Evolutionary conservation across 2,797 vertebrate species (phyloP).

Genomic region (Thalassophryne amazonica): DNA sequence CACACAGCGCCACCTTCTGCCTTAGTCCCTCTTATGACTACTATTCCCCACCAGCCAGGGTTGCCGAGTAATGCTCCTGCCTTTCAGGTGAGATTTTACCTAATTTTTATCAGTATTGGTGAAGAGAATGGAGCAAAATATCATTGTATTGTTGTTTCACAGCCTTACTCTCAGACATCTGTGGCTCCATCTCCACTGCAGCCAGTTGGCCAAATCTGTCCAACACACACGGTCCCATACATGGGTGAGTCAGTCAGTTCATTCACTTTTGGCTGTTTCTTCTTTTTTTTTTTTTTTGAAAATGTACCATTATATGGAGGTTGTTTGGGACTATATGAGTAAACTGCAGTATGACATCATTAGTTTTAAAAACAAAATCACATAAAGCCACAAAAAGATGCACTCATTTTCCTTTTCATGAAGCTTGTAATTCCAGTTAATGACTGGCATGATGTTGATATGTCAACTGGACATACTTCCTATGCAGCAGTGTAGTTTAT

Average conservation of each 20-base stretch:
- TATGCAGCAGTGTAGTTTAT: too few species aligned
- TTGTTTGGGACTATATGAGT: too few species aligned
- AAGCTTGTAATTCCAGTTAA: too few species aligned
- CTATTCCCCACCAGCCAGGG: constrained; percentile 73
- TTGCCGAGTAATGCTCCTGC: constrained; percentile 77
- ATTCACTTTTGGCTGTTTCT: too few species aligned
- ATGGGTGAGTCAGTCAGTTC: constrained; percentile 78
- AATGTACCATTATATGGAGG: too few species aligned
- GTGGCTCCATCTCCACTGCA: constrained; percentile 82
- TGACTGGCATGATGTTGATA: too few species aligned
- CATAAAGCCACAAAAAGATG: too few species aligned
- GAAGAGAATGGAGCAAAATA: background rate
- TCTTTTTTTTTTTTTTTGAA: too few species aligned
- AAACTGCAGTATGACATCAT: too few species aligned
- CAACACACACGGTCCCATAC: constrained; percentile 79
- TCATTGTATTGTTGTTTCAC: constrained; percentile 19
- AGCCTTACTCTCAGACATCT: constrained; percentile 81
- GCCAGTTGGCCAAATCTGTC: constrained; percentile 81
- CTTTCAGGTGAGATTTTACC: constrained; percentile 83
- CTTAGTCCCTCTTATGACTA: constrained; percentile 78
- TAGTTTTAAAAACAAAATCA: too few species aligned
- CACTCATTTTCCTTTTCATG: too few species aligned
- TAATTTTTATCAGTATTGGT: background rate
- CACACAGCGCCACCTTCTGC: constrained; percentile 74
- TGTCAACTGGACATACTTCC: too few species aligned